Percentiles rank a stretch among this genome's conserved stretches.
Evolutionary conservation across 2,797 vertebrate species (phyloP).

Genomic region (Halcyon chelicuti): DNA sequence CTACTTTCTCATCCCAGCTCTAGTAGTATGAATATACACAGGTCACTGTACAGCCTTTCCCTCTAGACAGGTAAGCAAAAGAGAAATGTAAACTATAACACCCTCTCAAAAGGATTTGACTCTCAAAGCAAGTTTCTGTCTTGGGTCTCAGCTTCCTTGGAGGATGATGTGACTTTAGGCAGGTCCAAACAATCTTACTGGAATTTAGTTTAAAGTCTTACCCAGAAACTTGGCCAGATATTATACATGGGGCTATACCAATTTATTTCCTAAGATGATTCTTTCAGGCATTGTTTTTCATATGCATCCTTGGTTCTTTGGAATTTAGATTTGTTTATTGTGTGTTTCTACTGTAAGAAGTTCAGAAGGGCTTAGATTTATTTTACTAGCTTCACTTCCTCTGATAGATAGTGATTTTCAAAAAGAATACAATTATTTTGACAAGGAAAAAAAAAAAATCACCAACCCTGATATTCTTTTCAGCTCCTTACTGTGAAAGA

Average conservation of each 20-base stretch:
- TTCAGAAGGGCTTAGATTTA: background rate
- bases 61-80: background rate
- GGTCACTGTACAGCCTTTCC: background rate
- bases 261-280: background rate
- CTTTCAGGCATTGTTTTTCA: background rate
- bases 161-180: background rate
- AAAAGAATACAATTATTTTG: background rate
- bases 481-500: background rate
- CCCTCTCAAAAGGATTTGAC: background rate
- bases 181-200: background rate
- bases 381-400: background rate
- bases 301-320: background rate
- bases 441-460: background rate
- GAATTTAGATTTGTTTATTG: background rate
- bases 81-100: background rate
- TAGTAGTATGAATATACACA: background rate
- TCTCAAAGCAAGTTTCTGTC: background rate
- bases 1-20: background rate
- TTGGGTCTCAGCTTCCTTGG: background rate
- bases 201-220: background rate
- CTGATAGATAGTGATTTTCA: background rate
- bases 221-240: background rate
- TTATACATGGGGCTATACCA: background rate
- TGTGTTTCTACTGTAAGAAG: background rate
- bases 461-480: background rate